phyloP scores from a whole-genome alignment of 2,797 vertebrate genomes.

The Atherinosoma microstoma region DNA sequence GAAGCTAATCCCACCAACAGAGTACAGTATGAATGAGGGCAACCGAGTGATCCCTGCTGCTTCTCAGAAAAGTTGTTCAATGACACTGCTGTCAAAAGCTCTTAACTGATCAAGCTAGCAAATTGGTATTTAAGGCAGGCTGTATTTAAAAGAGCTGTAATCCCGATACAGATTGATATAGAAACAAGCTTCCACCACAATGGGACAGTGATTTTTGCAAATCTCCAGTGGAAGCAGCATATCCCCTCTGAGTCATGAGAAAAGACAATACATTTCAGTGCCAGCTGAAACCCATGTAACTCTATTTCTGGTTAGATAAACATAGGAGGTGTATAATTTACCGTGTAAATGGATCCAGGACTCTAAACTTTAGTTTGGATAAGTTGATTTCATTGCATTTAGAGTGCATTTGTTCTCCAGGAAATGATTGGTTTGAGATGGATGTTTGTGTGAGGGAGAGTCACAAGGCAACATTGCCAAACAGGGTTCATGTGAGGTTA shows the following conservation, averaged over 20 bases:
- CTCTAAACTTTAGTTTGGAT: neutral
- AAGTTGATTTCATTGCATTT: neutral
- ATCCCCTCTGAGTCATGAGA: conserved; percentile 25
- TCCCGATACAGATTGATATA: conserved; percentile 49
- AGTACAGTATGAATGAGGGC: conserved; percentile 76
- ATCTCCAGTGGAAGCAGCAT: conserved; percentile 41
- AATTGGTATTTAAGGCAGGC: conserved; percentile 60
- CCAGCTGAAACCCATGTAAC: conserved; percentile 23
- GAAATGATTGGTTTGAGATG: too few relatives aligned
- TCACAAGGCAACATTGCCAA: neutral
- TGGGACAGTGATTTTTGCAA: conserved; percentile 46
- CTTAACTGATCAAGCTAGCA: conserved; percentile 71
- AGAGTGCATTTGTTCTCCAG: neutral
- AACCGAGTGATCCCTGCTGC: conserved; percentile 58
- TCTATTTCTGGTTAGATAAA: conserved; percentile 24
- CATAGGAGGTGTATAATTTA: conserved; percentile 12
- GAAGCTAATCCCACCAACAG: conserved; percentile 75
- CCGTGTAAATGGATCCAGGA: neutral
- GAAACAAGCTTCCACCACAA: conserved; percentile 43
- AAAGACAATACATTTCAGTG: conserved; percentile 36
- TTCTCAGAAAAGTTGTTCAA: conserved; percentile 59
- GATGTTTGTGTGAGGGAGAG: neutral
- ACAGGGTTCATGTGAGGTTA: neutral
- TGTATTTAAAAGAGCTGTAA: conserved; percentile 48
- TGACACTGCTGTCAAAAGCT: conserved; percentile 66